Conservation (phyloP, 2,888 invertebrate genomes). For the Agrotis ipsilon region DNA sequence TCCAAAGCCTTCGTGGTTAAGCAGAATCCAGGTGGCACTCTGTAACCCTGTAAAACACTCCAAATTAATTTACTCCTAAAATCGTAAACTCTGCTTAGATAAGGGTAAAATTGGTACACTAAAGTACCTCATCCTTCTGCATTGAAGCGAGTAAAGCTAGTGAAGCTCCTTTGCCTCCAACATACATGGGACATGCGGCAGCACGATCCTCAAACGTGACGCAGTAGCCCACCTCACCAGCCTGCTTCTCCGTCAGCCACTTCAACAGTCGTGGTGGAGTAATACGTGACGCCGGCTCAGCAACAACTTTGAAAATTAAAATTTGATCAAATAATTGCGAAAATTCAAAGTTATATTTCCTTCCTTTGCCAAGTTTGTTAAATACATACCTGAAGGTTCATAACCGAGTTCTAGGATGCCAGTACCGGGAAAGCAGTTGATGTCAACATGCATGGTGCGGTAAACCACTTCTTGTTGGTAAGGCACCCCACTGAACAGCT, state of each 20-base stretch:
- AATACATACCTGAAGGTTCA: constrained; percentile 71
- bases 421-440: constrained; percentile 79
- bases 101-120: background rate
- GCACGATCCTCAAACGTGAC: constrained; percentile 84
- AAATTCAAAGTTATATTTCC: background rate
- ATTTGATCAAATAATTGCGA: background rate
- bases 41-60: constrained; percentile 85
- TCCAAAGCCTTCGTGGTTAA: constrained; percentile 92
- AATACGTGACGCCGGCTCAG: constrained; percentile 63
- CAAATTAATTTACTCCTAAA: background rate
- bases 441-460: constrained; percentile 73
- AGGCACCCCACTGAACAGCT: constrained; percentile 74
- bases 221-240: constrained; percentile 78
- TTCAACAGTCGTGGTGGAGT: constrained; percentile 72
- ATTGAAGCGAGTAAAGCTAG: constrained; percentile 91
- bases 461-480: constrained; percentile 75
- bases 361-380: background rate
- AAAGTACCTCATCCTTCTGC: constrained; percentile 84
- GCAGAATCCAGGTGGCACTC: constrained; percentile 94
- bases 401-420: constrained; percentile 83
- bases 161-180: constrained; percentile 96
- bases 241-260: constrained; percentile 73
- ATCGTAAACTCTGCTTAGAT: background rate
- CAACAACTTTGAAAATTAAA: constrained; percentile 56
- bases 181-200: constrained; percentile 90